phyloP scores from a whole-genome alignment of 1,140 invertebrate genomes.

The Asbolus verrucosus region DNA sequence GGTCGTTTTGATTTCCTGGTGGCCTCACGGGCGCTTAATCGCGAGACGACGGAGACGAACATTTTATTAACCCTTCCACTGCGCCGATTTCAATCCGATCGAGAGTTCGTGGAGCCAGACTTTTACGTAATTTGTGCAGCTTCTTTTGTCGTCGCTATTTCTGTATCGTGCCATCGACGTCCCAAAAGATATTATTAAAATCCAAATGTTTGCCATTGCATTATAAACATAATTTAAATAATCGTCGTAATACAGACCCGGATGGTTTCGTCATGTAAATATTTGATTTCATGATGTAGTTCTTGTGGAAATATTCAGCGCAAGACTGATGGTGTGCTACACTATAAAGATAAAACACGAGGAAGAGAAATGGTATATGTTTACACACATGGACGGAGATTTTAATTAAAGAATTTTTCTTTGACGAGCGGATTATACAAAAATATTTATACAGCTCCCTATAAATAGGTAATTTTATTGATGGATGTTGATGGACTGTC shows the following conservation, averaged over 20 bases:
- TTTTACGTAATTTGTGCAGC: no score
- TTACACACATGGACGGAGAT: slow-evolving; percentile 5
- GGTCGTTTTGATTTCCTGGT: slow-evolving; percentile 30
- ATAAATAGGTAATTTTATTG: slow-evolving; percentile 27
- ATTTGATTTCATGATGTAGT: slow-evolving; percentile 32
- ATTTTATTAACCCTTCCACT: not conserved
- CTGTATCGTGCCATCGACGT: slow-evolving; percentile 3
- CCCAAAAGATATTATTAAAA: slow-evolving; percentile 27
- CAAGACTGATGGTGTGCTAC: slow-evolving; percentile 1
- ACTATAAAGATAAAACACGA: slow-evolving; percentile 17
- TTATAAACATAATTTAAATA: slow-evolving; percentile 38
- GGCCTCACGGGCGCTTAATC: slow-evolving; percentile 1
- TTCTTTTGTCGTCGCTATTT: no score
- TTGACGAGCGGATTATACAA: not conserved
- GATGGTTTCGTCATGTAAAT: slow-evolving; percentile 30
- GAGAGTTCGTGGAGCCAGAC: not conserved
- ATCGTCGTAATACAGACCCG: slow-evolving; percentile 20
- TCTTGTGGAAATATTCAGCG: slow-evolving; percentile 24
- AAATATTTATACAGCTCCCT: slow-evolving; percentile 10
- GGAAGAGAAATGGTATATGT: slow-evolving; percentile 9
- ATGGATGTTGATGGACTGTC: slow-evolving; percentile 1
- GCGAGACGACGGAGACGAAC: not conserved
- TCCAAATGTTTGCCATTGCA: slow-evolving; percentile 19
- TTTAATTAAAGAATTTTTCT: slow-evolving; percentile 36
- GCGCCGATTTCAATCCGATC: not conserved